Percentiles rank a stretch among this genome's conserved stretches.
These are phyloP conservation scores for Rissa tridactyla DNA, from an alignment of 2,113 vertebrate genomes.

Conservation along the genomic window DNA sequence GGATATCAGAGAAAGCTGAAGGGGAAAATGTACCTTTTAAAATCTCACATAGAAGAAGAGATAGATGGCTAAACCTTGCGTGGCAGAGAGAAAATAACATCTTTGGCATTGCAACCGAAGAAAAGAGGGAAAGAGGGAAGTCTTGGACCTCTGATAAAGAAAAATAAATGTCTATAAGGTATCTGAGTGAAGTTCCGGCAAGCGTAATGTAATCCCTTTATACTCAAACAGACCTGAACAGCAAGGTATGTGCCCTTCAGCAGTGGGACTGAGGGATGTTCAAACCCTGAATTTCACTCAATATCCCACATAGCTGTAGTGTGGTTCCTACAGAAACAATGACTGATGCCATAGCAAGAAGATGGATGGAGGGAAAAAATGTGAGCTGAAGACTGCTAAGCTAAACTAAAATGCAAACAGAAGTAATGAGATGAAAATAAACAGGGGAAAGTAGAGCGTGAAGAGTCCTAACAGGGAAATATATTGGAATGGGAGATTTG, in stretches of 20 bases:
- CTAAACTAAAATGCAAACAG: not conserved
- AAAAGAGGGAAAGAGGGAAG: not conserved
- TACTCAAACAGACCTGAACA: not conserved
- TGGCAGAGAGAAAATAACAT: not conserved
- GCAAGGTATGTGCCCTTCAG: not conserved
- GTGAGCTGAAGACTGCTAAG: not conserved
- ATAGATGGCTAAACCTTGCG: not conserved
- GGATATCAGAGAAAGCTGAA: not conserved
- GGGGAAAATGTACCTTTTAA: not conserved
- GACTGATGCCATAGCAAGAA: not conserved
- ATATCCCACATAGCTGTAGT: not conserved
- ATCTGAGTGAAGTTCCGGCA: not conserved
- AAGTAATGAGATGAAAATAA: not conserved
- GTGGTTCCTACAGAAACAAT: not conserved
- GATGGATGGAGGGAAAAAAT: not conserved
- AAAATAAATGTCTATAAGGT: not conserved
- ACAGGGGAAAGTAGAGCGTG: not conserved
- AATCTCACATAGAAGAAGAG: not conserved
- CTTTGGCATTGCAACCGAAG: not conserved
- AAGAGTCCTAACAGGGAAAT: not conserved
- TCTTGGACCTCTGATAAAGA: not conserved
- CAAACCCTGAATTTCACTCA: not conserved
- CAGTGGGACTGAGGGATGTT: not conserved
- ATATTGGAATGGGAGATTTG: not conserved
- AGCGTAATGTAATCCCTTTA: not conserved